Evolutionary conservation across 2,797 vertebrate species (phyloP).

Genomic region (Pelodytes ibericus): DNA sequence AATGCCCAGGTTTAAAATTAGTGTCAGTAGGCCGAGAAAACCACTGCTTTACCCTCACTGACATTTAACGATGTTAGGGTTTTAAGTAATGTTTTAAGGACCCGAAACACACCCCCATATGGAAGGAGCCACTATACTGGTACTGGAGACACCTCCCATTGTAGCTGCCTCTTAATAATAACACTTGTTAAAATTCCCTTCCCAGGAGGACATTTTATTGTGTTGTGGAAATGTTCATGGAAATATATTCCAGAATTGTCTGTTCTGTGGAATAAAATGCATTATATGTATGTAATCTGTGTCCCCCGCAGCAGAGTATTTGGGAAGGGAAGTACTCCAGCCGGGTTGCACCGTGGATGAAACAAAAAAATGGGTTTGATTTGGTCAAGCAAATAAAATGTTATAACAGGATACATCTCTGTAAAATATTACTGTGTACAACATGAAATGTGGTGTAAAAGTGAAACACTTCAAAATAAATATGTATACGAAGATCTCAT

Average conservation of each 20-base stretch:
- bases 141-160: not conserved
- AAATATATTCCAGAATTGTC: conserved; percentile 42
- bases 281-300: conserved; percentile 40
- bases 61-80: too few relatives aligned
- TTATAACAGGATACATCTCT: conserved; percentile 58
- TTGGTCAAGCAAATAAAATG: conserved; percentile 33
- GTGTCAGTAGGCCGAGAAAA: not conserved
- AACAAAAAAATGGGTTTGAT: not conserved
- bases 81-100: not conserved
- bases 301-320: conserved; percentile 20
- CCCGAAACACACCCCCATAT: too few relatives aligned
- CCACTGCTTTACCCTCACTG: too few relatives aligned
- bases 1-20: not conserved
- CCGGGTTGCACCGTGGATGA: conserved; percentile 13
- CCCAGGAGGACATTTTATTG: conserved; percentile 46
- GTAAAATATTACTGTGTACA: conserved; percentile 77
- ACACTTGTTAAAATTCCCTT: conserved; percentile 32
- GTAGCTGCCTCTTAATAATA: conserved; percentile 33
- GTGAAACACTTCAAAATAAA: conserved; percentile 76
- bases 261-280: conserved; percentile 47
- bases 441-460: conserved; percentile 77
- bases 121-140: too few relatives aligned
- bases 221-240: conserved; percentile 50
- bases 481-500: conserved; percentile 72
- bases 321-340: conserved; percentile 24